Conservation (phyloP, 2,888 invertebrate genomes). For the Thumatha senex region DNA sequence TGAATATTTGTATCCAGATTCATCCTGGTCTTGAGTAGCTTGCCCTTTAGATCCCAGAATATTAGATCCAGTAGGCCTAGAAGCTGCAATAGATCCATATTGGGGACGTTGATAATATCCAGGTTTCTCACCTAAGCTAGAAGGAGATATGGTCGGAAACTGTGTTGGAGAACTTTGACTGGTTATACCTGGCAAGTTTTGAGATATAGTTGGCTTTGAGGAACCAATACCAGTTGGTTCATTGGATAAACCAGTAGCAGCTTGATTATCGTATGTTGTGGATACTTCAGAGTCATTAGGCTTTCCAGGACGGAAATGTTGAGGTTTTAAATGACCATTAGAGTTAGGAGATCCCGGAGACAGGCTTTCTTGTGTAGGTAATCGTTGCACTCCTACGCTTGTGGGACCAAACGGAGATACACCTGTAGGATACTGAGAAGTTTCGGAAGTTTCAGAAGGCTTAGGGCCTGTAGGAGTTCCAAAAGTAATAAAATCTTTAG, state of each 20-base stretch:
- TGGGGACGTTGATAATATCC: slow-evolving; percentile 33
- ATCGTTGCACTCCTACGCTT: slow-evolving; percentile 21
- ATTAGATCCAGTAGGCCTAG: slow-evolving; percentile 7
- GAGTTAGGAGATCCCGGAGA: slow-evolving; percentile 10
- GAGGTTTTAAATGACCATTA: not conserved
- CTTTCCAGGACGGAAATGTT: slow-evolving; percentile 14
- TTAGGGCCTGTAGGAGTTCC: not conserved
- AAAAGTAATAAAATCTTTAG: not conserved
- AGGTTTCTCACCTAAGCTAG: not conserved
- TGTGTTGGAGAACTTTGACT: slow-evolving; percentile 1
- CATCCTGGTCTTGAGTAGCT: slow-evolving; percentile 26
- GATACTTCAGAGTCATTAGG: slow-evolving; percentile 6
- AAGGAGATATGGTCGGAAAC: not conserved
- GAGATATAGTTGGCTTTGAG: not conserved
- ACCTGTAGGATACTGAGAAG: slow-evolving; percentile 9
- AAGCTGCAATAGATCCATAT: slow-evolving; percentile 8
- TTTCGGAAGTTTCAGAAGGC: no score
- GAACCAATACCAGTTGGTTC: slow-evolving; percentile 5
- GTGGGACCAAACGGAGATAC: slow-evolving; percentile 11
- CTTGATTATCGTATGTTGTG: not conserved
- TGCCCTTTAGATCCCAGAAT: slow-evolving; percentile 9
- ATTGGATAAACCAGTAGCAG: not conserved
- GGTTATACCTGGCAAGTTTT: slow-evolving; percentile 7
- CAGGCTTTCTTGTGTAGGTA: slow-evolving; percentile 7
- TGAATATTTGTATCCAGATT: slow-evolving; percentile 45